phyloP scores from a whole-genome alignment of 2,113 vertebrate species.

The Murina feae region DNA sequence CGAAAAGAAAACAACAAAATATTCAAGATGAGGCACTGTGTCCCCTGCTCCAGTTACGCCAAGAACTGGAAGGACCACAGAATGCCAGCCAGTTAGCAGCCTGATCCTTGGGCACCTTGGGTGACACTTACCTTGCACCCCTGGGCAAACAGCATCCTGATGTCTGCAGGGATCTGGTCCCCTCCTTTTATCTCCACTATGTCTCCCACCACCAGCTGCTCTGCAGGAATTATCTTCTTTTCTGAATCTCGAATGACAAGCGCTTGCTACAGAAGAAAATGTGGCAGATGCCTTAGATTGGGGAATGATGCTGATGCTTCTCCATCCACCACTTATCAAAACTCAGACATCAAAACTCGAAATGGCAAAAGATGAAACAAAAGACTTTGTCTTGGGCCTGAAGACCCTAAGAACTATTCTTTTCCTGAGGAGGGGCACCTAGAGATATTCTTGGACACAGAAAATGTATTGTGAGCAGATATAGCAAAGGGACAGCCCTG shows the following conservation, averaged over 20 bases:
- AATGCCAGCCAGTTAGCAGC: accelerated
- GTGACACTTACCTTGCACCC: conserved; percentile 81
- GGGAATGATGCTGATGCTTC: neutral
- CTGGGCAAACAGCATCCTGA: conserved; percentile 79
- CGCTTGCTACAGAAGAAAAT: conserved; percentile 79
- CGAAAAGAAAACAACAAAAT: neutral
- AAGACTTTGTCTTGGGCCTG: neutral
- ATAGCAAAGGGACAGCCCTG: neutral
- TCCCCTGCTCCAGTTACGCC: neutral
- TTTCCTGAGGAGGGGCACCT: neutral
- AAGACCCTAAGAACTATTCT: neutral
- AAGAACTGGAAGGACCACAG: neutral
- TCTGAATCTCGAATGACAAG: conserved; percentile 82
- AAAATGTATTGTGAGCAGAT: neutral
- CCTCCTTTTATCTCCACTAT: conserved; percentile 86
- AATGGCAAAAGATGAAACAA: neutral
- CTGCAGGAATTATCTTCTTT: conserved; percentile 81
- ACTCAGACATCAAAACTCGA: neutral
- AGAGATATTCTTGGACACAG: neutral
- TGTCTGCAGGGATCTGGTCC: conserved; percentile 84
- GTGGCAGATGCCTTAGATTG: neutral
- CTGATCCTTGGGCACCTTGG: neutral
- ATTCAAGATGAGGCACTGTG: neutral
- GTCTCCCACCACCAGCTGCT: conserved; percentile 84
- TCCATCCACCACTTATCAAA: too few species aligned